A percentile compares a stretch with the other conserved stretches of the same genome.
phyloP scores from a whole-genome alignment of 2,797 vertebrate species.

The Aeoliscus strigatus region DNA sequence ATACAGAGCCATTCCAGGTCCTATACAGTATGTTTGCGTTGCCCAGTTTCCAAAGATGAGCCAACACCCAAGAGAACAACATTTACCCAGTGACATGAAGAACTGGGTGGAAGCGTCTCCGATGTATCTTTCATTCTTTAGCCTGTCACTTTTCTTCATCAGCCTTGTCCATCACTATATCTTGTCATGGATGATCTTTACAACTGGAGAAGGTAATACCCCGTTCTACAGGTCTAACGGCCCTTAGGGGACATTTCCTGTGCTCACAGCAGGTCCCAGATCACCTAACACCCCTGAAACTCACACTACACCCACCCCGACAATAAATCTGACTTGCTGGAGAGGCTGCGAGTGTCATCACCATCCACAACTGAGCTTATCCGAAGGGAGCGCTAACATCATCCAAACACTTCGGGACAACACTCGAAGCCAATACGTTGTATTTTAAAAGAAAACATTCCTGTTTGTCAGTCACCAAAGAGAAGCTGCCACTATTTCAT shows the following conservation, averaged over 20 bases:
- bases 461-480: no score
- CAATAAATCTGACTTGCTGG: slow-evolving; percentile 61
- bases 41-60: slow-evolving; percentile 30
- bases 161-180: no score
- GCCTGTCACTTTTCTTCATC: no score
- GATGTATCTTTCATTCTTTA: no score
- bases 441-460: no score
- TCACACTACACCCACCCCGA: slow-evolving; percentile 50
- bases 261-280: slow-evolving; percentile 49
- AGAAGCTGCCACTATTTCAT: no score
- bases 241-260: slow-evolving; percentile 59
- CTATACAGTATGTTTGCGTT: slow-evolving; percentile 31
- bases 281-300: slow-evolving; percentile 58
- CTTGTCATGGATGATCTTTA: no score
- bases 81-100: slow-evolving; percentile 31
- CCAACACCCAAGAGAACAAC: slow-evolving; percentile 33
- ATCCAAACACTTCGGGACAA: no score
- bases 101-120: slow-evolving; percentile 4
- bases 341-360: slow-evolving; percentile 61
- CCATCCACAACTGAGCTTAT: slow-evolving; percentile 47
- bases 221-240: slow-evolving; percentile 31
- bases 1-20: slow-evolving; percentile 40
- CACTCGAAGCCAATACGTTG: no score
- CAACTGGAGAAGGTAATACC: slow-evolving; percentile 34
- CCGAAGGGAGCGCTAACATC: slow-evolving; percentile 33